Conservation (phyloP, 2,113 vertebrate species). For the Erpornis zantholeuca region DNA sequence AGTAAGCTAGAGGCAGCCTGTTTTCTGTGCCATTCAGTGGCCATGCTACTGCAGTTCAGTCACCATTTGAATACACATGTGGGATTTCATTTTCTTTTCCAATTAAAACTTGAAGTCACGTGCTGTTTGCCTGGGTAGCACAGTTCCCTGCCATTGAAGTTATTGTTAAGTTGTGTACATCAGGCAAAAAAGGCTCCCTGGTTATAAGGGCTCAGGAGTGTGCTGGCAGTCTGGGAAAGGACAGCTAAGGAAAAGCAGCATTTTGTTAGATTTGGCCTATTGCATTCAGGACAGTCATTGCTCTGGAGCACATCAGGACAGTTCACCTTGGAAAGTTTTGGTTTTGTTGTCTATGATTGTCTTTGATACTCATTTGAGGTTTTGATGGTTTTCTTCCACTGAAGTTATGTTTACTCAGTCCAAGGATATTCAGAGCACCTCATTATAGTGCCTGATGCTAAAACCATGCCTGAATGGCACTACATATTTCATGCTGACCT, state of each 20-base stretch:
- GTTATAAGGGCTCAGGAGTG: background rate
- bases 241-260: constrained; percentile 8
- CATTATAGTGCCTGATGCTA: constrained; percentile 26
- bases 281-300: background rate
- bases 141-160: background rate
- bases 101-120: background rate
- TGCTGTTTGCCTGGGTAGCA: background rate
- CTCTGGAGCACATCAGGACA: constrained; percentile 28
- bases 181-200: background rate
- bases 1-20: background rate
- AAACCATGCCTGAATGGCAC: background rate
- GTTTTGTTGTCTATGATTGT: constrained; percentile 40
- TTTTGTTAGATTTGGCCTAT: constrained; percentile 44
- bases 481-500: background rate
- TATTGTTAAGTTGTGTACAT: background rate
- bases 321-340: constrained; percentile 45
- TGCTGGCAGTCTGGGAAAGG: background rate
- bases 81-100: background rate
- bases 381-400: constrained; percentile 59
- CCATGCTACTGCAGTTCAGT: background rate
- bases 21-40: background rate
- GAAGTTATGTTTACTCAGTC: constrained; percentile 37
- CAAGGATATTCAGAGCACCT: constrained; percentile 41
- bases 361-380: constrained; percentile 58
- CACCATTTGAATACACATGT: background rate